Evolutionary conservation across 2,888 invertebrate species (phyloP).

Genomic region (Scaptodrosophila latifasciaeformis): DNA sequence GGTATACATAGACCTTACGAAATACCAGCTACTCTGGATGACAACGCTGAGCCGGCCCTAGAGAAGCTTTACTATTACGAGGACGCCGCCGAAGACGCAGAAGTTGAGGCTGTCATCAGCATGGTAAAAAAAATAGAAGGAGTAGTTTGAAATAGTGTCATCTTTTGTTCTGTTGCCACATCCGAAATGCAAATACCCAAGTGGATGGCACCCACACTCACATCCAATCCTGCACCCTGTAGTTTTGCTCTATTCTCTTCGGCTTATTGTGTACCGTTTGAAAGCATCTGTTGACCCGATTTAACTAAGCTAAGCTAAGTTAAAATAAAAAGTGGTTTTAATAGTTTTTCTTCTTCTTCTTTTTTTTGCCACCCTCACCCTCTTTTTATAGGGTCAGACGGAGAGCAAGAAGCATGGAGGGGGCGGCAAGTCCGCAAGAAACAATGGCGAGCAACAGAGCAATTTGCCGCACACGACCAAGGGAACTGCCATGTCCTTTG

Average conservation of each 20-base stretch:
- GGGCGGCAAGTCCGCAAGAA: constrained; percentile 38
- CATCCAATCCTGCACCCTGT: background rate
- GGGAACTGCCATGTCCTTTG: constrained; percentile 89
- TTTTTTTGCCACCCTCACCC: constrained; percentile 13
- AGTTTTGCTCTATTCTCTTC: constrained; percentile 12
- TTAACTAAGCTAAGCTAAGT: background rate
- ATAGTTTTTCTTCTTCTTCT: constrained; percentile 12
- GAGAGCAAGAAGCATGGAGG: constrained; percentile 74
- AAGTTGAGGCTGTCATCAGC: constrained; percentile 56
- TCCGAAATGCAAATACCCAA: constrained; percentile 15
- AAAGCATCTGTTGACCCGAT: constrained; percentile 46
- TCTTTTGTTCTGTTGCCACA: constrained; percentile 5
- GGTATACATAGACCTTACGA: no score
- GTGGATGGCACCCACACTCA: constrained; percentile 17
- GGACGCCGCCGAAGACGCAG: constrained; percentile 57
- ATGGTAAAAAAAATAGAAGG: constrained; percentile 42
- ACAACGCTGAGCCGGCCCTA: constrained; percentile 27
- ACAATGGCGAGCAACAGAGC: constrained; percentile 43
- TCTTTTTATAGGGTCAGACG: constrained; percentile 71
- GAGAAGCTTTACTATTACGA: constrained; percentile 23
- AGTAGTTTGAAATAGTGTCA: no score
- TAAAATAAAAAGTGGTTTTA: background rate
- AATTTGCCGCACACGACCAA: constrained; percentile 74
- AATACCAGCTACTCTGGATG: constrained; percentile 18
- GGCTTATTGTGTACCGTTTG: constrained; percentile 18